Conservation (phyloP, 2,113 vertebrate genomes). For the Oryctolagus cuniculus region mOryCun1.1 NC_091451.1:6550501-6551000, state of each 20-base stretch:
- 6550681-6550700: constrained; percentile 36
- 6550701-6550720: not conserved
- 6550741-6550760: not conserved
- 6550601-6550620: not conserved
- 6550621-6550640: not conserved
- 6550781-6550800: not conserved
- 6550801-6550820: constrained; percentile 10
- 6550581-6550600: not conserved
- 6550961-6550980: no score
- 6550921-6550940: no score
- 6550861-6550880: not conserved
- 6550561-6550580: not conserved
- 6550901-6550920: no score
- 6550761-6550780: rapidly evolving
- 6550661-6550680: not conserved
- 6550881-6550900: not conserved
- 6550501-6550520: not conserved
- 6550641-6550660: not conserved
- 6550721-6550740: not conserved
- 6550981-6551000: no score
- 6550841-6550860: not conserved
- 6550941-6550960: no score
- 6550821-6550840: not conserved
- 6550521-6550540: not conserved
- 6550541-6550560: not conserved